Base-by-base conservation (phyloP, 1,140 invertebrate genomes). In the Cheumatopsyche charites region DNA sequence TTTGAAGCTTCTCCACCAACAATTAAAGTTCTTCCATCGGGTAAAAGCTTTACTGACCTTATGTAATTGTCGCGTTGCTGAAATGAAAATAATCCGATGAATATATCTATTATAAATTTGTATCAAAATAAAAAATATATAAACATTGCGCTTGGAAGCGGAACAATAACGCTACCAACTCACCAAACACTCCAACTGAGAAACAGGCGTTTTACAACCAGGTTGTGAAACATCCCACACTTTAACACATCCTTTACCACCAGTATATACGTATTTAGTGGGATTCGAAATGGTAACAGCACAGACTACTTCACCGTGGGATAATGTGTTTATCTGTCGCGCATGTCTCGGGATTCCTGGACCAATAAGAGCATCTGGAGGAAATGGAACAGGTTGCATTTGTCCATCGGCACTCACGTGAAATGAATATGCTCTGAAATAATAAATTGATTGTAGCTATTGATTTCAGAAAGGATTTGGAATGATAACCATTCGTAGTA, bases 171-270 rank as follows among this genome's bases (percentile, higher is more conserved):
- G 62, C 66, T 72, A 75, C 70, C 69, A 62, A 84, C 87, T 87
- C 81, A 94, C 91, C 85, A 97, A 85, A 83, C 96, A 98, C 82
- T 98, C 95, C 55, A 98, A 82, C 81, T 97, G 95, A 71, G 94
- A 94, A 1, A 98, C 89, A 4, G 95, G 94, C 79, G 88, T 91
- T 76, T 94, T 93, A 47, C 87, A 88, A 12, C 88, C 90, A 1
- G 93, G 91, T 78, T 94, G 92, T 78, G 91, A 92, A 77, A 97
- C 93, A 79, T 94, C 92, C 92, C 91, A 94, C n/a, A 98, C 93
- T 85, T 98, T 99, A 55, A 99, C 97, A 84, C 96, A 98, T 55
- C 97, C 96, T 84, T 98, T 98, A 66, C 97, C 97, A n/a, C 97
- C 97, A 12, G 97, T 99, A 83, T 98, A 99, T 5, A 98, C 95